These are phyloP conservation scores for Jordanella pulchra DNA, from an alignment of 2,797 vertebrate species.

Conservation along the genomic window DNA sequence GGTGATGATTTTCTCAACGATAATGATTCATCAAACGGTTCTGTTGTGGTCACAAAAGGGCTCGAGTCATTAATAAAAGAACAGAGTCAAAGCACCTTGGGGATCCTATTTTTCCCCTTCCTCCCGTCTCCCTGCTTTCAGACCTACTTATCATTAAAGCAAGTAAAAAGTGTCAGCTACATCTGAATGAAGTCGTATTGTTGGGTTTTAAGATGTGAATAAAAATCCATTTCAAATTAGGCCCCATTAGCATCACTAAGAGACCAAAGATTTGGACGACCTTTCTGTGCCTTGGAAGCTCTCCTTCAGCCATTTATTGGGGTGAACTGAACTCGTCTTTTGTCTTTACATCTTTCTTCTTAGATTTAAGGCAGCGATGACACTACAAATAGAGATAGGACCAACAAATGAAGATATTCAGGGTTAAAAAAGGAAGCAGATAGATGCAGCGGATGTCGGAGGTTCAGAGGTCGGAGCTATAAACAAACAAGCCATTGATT, in stretches of 20 bases:
- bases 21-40: conserved; percentile 77
- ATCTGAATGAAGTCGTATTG: conserved; percentile 72
- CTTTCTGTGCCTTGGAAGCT: conserved; percentile 61
- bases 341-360: conserved; percentile 2
- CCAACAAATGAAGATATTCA: conserved; percentile 23
- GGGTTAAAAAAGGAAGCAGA: background rate
- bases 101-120: conserved; percentile 42
- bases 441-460: background rate
- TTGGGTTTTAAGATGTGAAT: conserved; percentile 73
- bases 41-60: conserved; percentile 72
- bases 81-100: conserved; percentile 77
- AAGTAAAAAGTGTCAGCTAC: conserved; percentile 63
- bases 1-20: conserved; percentile 70
- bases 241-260: conserved; percentile 79
- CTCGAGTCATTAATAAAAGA: conserved; percentile 83
- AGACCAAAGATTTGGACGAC: conserved; percentile 57
- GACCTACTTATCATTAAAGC: conserved; percentile 78
- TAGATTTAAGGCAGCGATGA: conserved; percentile 10
- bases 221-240: conserved; percentile 77
- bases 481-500: conserved; percentile 78
- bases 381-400: conserved; percentile 23
- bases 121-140: conserved; percentile 27
- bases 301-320: conserved; percentile 25
- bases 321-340: conserved; percentile 36
- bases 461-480: conserved; percentile 70